Evolutionary conservation across 2,888 invertebrate genomes (phyloP).

Genomic region (Mesodorylaimus sp.): DNA sequence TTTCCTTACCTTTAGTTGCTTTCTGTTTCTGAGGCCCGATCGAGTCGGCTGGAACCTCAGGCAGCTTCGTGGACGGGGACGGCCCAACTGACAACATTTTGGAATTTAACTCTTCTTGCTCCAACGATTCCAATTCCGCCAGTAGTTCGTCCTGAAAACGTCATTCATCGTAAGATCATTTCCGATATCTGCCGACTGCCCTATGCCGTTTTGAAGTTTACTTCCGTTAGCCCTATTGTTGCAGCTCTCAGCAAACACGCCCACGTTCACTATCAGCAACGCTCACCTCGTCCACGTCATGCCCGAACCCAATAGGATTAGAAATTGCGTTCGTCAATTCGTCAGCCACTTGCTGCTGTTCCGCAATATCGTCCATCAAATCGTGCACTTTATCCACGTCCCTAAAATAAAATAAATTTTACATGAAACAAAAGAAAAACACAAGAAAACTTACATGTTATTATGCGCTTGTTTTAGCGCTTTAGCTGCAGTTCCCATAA

Average conservation of each 20-base stretch:
- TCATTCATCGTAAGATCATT: too few species aligned
- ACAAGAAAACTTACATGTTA: constrained; percentile 49
- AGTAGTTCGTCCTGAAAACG: constrained; percentile 38
- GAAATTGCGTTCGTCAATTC: constrained; percentile 98
- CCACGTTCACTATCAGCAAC: too few species aligned
- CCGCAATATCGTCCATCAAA: constrained; percentile 98
- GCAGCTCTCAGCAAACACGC: too few species aligned
- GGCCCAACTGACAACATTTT: constrained; percentile 29
- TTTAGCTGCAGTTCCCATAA: constrained; percentile 86
- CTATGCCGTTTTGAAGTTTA: too few species aligned
- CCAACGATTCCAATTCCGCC: constrained; percentile 36
- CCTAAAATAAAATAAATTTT: too few species aligned
- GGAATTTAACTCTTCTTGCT: constrained; percentile 36
- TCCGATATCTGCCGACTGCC: too few species aligned
- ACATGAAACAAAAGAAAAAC: too few species aligned
- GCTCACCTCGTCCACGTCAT: constrained; percentile 70
- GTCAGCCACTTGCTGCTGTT: constrained; percentile 90
- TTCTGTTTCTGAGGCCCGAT: too few species aligned
- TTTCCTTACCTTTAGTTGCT: too few species aligned
- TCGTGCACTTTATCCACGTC: constrained; percentile 99
- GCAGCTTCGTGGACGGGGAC: constrained; percentile 18
- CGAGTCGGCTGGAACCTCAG: constrained; percentile 24
- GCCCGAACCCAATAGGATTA: constrained; percentile 73
- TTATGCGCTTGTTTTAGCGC: constrained; percentile 90
- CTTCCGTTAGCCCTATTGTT: too few species aligned